Base-by-base conservation (phyloP, 2,113 vertebrate species). In the Nibea albiflora region DNA sequence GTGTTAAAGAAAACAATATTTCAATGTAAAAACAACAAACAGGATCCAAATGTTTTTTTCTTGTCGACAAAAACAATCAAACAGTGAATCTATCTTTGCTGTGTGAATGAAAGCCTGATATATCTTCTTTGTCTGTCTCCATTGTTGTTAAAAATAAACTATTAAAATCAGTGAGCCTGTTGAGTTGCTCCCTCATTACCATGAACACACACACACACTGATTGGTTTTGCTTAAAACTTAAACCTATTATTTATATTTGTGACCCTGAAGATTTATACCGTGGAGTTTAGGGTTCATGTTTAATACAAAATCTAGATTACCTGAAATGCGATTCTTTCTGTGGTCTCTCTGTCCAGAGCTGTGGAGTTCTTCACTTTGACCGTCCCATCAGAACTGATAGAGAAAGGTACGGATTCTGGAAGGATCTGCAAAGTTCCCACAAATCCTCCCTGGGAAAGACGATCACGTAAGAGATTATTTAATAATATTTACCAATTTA, bases 401-500 rank as follows among this genome's bases (percentile, higher is more conserved):
- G 92, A 92, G 89, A 96, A 96, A 16, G 95, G 92, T 49, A 61
- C 79, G 4, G 94, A 89, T 16, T 85, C 92, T 35, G 94, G 91
- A 64, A 84, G 1, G 65, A 96, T 88, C 42, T 0, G 31, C 35
- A 96, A 12, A 0, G 22, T 93, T 87, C 96, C 96, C 14, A 89
- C 84, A 83, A 96, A 96, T 6, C 95, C 95, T 64, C 94, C 96
- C 96, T 96, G 61, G n/a, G 42, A 76, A 44, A 56, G 14, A 75
- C 2, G 3, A 35, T 39, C 39, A 72, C 5, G 2, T 1, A 10
- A 46, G 3, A 73, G 2, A 53, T 65, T 10, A 17, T 2, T 67
- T 17, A n/a, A 3, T 42, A 5, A 24, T 35, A 1, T 17, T 31
- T 1, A 49, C 2, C 11, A n/a, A 2, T 24, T n/a, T 16, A 54